phyloP scores from a whole-genome alignment of 2,113 vertebrate species.

The Vireo altiloquus region DNA sequence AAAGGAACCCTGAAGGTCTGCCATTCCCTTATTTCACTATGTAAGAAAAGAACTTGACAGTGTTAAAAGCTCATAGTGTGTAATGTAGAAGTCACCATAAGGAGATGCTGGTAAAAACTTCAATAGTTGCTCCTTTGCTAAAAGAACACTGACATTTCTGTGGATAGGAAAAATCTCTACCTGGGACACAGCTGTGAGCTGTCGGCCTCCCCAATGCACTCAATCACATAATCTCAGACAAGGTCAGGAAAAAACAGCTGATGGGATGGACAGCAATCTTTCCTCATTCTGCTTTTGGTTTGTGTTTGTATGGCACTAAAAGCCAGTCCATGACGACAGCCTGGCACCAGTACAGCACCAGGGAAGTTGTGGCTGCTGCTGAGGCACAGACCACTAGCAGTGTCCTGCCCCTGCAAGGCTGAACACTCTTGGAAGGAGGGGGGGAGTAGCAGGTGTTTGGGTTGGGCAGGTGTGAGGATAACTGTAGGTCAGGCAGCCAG shows the following conservation, averaged over 20 bases:
- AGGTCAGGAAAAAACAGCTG: neutral
- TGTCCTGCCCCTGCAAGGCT: neutral
- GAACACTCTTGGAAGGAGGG: neutral
- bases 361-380: neutral
- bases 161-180: neutral
- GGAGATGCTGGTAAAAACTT: neutral
- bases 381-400: accelerated
- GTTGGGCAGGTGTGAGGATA: neutral
- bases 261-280: accelerated
- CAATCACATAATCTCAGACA: neutral
- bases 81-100: neutral
- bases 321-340: accelerated
- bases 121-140: neutral
- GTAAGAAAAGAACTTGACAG: neutral
- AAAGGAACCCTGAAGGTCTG: neutral
- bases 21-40: neutral
- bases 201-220: neutral
- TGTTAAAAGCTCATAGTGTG: neutral
- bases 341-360: accelerated
- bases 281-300: neutral
- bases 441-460: neutral
- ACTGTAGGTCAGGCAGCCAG: neutral
- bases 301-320: neutral
- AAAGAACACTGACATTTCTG: neutral
- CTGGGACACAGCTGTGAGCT: neutral